Conservation (phyloP, 1,140 invertebrate genomes). For the Rhopalosiphum padi region DNA sequence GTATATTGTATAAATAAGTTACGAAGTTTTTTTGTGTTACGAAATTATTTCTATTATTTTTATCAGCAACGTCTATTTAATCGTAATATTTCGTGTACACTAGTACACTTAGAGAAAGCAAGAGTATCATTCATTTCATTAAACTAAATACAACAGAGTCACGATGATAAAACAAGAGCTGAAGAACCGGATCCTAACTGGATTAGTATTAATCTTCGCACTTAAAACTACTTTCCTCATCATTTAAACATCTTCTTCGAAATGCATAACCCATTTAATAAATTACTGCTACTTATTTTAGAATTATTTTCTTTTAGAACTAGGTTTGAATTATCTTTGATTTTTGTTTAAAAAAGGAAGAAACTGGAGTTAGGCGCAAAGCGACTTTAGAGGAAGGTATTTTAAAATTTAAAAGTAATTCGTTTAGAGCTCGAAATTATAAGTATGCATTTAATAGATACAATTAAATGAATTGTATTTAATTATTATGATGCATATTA, state of each 20-base stretch:
- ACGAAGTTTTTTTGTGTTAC: neutral
- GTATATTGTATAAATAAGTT: neutral
- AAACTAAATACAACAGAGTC: constrained; percentile 46
- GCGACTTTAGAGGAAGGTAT: neutral
- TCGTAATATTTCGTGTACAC: constrained; percentile 18
- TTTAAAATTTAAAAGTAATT: neutral
- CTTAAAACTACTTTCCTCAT: constrained; percentile 45
- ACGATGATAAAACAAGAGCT: constrained; percentile 52
- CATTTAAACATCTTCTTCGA: constrained; percentile 42
- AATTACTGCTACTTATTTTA: neutral
- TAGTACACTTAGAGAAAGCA: constrained; percentile 50
- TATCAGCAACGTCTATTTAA: constrained; percentile 23
- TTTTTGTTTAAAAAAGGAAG: neutral
- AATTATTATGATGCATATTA: neutral
- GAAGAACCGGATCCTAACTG: constrained; percentile 53
- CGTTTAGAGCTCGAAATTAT: neutral
- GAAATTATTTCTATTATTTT: constrained; percentile 35
- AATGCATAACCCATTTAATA: constrained; percentile 21
- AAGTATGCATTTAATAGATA: too few relatives aligned
- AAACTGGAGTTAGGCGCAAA: neutral
- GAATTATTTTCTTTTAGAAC: constrained; percentile 6
- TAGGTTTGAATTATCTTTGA: neutral
- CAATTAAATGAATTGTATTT: too few relatives aligned
- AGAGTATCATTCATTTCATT: constrained; percentile 43
- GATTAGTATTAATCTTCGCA: constrained; percentile 49